Evolutionary conservation across 2,888 invertebrate species (phyloP), one percentile per base, ranked within the genome.

Genomic region (Nycteola revayana): DNA sequence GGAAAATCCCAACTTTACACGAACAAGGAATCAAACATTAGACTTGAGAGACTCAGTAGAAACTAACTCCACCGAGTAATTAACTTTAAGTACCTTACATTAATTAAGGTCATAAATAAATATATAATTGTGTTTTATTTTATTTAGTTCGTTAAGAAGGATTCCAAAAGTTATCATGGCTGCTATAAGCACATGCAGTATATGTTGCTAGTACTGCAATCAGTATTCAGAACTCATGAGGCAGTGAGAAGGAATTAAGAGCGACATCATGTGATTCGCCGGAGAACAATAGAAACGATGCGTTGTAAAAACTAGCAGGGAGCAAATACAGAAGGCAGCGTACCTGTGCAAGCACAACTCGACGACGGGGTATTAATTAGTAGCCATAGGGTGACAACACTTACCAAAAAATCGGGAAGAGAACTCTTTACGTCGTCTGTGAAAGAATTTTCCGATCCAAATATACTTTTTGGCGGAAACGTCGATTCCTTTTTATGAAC

Each of bases 191-290:
- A 44, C 36, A 30, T 32, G 40, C 22, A 48, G 42, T 55, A 47
- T 54, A 58, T 52, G 42, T 48, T 55, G 56, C 47, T 58, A 53
- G 49, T 39, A 49, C 50, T 60, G 60, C 36, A 59, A 84, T 86
- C 80, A 75, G 84, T 85, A 86, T 86, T 80, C 86, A 59, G 70
- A 61, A 60, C 74, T 69, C 79, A 83, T 82, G 73, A 62, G 68
- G 66, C 79, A 74, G 84, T 77, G 83, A 84, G 83, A 84, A 79
- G 65, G 84, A 82, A 86, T 84, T 84, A 83, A 81, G 75, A 75
- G 70, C 76, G 75, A 78, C 80, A 82, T 85, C 76, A 78, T 78
- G 77, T 79, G 82, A 81, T 81, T 67, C 70, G 70, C 65, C 69
- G 54, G 80, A 81, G 82, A 83, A 86, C 86, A 86, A 86, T 86